Conservation (phyloP, 2,888 invertebrate species). For the Pristionchus mayeri region DNA sequence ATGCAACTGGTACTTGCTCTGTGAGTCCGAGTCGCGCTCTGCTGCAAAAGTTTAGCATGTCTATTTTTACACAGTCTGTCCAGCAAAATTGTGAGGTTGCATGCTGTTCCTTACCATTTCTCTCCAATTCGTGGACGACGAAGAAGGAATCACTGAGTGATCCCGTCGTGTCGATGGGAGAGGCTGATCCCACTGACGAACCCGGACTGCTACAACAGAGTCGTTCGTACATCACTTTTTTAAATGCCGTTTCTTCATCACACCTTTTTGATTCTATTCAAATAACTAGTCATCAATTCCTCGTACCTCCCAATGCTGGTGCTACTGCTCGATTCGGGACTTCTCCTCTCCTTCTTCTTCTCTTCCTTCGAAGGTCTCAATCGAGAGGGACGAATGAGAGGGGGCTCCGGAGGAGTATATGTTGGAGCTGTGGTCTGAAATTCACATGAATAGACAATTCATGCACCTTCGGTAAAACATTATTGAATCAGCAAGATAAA, state of each 20-base stretch:
- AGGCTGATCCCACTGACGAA: conserved; percentile 56
- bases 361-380: conserved; percentile 43
- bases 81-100: too few relatives aligned
- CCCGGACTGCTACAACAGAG: conserved; percentile 52
- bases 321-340: conserved; percentile 43
- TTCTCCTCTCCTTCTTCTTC: background rate
- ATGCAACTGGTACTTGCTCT: conserved; percentile 63
- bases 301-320: conserved; percentile 42
- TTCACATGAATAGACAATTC: background rate
- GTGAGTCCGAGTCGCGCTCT: conserved; percentile 60
- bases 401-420: conserved; percentile 66
- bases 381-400: conserved; percentile 51
- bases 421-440: conserved; percentile 62
- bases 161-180: conserved; percentile 64
- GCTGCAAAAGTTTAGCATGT: conserved; percentile 48
- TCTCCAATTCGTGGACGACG: conserved; percentile 60
- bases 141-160: conserved; percentile 68
- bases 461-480: too few relatives aligned
- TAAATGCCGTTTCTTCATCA: background rate
- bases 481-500: too few relatives aligned
- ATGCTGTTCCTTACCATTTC: background rate
- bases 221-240: too few relatives aligned
- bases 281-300: too few relatives aligned
- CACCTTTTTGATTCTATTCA: too few relatives aligned
- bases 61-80: too few relatives aligned